A percentile compares a stretch with the other conserved stretches of the same genome.
Conservation (phyloP, 2,797 vertebrate species). For the Glossophaga mutica region DNA sequence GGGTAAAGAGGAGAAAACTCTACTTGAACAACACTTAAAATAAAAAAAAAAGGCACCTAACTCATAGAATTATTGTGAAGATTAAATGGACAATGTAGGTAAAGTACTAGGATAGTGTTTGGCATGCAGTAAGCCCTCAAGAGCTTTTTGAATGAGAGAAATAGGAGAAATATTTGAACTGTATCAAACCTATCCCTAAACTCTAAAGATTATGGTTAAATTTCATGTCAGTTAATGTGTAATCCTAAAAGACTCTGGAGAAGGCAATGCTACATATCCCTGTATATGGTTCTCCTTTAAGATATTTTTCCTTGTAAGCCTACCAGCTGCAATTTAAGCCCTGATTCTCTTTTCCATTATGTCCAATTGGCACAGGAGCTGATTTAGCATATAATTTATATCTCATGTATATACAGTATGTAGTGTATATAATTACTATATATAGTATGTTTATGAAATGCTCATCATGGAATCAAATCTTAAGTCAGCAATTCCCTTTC, state of each 20-base stretch:
- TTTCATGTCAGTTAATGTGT: neutral
- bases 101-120: neutral
- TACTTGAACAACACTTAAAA: no score
- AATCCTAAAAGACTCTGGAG: neutral
- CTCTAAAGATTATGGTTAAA: neutral
- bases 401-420: conserved; percentile 30
- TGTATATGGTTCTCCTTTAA: neutral
- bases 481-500: conserved; percentile 63
- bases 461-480: conserved; percentile 41
- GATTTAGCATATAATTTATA: conserved; percentile 51
- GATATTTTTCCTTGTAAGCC: neutral
- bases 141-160: neutral
- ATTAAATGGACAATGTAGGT: neutral
- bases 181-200: neutral
- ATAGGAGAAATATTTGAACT: neutral
- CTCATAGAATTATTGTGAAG: neutral
- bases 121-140: neutral
- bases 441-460: conserved; percentile 56
- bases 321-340: conserved; percentile 25
- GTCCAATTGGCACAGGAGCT: conserved; percentile 34
- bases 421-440: conserved; percentile 44
- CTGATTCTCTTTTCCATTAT: conserved; percentile 17
- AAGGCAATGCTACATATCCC: neutral
- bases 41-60: neutral
- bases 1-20: no score